Percentiles rank a stretch among this genome's conserved stretches.
Evolutionary conservation across 1,140 invertebrate species (phyloP).

Genomic region (Ceratina australensis): DNA sequence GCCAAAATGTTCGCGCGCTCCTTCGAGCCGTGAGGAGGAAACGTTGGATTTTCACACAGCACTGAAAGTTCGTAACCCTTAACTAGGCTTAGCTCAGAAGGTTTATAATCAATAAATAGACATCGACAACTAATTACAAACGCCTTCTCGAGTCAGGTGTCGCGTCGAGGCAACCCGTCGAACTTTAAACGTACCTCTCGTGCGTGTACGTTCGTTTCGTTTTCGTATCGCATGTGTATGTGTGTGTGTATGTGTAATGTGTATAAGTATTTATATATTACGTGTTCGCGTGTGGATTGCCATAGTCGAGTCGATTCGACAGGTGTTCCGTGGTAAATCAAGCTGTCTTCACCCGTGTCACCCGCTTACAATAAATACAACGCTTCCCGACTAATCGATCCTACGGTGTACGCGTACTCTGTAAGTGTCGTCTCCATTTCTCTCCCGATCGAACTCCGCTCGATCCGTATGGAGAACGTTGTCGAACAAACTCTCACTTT

Average conservation of each 20-base stretch:
- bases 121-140: constrained; percentile 61
- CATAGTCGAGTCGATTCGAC: too few species aligned
- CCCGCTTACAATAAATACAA: constrained; percentile 72
- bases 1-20: too few species aligned
- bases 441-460: background rate
- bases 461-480: background rate
- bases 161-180: background rate
- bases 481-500: background rate
- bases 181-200: background rate
- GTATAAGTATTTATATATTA: too few species aligned
- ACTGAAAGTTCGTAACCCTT: constrained; percentile 55
- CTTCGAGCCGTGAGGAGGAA: constrained; percentile 37
- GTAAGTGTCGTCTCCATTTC: background rate
- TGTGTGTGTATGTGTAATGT: background rate
- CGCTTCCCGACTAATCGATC: constrained; percentile 52
- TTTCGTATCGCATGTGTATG: background rate
- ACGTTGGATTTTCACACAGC: constrained; percentile 59
- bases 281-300: too few species aligned
- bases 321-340: background rate
- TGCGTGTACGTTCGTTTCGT: too few species aligned
- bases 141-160: constrained; percentile 4
- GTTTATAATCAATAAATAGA: constrained; percentile 64
- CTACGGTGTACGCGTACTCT: background rate
- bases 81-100: constrained; percentile 48
- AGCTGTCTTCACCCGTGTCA: background rate